A percentile compares a stretch with the other conserved stretches of the same genome.
These are phyloP conservation scores for Hedya salicella DNA, from an alignment of 2,888 invertebrate genomes.

Conservation along the genomic window DNA sequence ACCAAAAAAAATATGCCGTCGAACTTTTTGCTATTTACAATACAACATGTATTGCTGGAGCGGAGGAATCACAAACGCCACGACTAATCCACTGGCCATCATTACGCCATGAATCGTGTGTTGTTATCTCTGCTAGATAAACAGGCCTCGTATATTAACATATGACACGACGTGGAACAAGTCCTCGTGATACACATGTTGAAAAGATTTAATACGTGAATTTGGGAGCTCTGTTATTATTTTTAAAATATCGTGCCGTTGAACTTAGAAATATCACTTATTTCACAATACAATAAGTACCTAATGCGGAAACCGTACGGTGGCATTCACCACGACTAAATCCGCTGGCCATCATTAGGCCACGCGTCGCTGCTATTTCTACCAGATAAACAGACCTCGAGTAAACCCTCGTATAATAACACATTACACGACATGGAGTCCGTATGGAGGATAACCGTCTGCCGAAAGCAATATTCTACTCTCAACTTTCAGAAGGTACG, in stretches of 20 bases:
- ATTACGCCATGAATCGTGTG: conserved; percentile 13
- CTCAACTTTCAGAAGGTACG: too few relatives aligned
- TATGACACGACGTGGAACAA: background rate
- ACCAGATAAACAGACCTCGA: conserved; percentile 1
- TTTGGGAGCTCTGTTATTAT: too few relatives aligned
- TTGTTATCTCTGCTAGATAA: conserved; percentile 8
- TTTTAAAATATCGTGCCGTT: too few relatives aligned
- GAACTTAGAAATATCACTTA: conserved; percentile 41
- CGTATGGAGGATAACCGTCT: too few relatives aligned
- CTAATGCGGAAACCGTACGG: conserved; percentile 72
- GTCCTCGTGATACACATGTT: background rate
- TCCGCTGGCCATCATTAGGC: conserved; percentile 46
- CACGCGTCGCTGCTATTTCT: conserved; percentile 4
- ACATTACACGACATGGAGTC: too few relatives aligned
- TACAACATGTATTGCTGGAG: too few relatives aligned
- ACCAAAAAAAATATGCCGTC: too few relatives aligned
- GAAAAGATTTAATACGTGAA: too few relatives aligned
- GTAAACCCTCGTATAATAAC: background rate
- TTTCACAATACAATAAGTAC: conserved; percentile 80
- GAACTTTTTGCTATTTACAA: too few relatives aligned
- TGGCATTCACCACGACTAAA: conserved; percentile 69
- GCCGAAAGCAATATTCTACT: too few relatives aligned
- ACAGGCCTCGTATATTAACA: background rate
- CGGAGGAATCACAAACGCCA: conserved; percentile 72
- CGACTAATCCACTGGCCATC: conserved; percentile 56